These are phyloP conservation scores for Nemopilema nomurai DNA, from an alignment of 30 jellyfish, hydroid and myxozoan species.

Conservation along the genomic window DNA sequence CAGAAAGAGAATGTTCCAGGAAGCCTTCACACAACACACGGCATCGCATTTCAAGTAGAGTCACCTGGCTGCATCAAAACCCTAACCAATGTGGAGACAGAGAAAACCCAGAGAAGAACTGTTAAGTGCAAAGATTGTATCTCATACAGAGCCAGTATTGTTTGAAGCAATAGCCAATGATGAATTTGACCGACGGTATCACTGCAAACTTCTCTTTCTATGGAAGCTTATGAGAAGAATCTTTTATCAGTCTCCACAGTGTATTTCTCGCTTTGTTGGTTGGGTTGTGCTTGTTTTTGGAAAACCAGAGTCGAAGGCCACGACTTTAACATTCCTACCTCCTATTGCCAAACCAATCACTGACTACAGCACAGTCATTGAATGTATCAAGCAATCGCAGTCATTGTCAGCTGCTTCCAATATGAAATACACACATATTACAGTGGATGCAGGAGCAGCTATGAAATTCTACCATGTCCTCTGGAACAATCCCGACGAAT, in stretches of 20 bases:
- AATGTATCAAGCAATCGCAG: slow-evolving; percentile 41
- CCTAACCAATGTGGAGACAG: background rate
- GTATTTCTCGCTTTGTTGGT: slow-evolving; percentile 45
- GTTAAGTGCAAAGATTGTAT: background rate
- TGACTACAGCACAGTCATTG: slow-evolving; percentile 52
- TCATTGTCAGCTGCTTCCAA: slow-evolving; percentile 32
- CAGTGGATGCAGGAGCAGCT: slow-evolving; percentile 60
- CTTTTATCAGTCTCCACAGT: background rate
- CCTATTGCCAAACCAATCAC: slow-evolving; percentile 42
- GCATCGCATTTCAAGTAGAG: slow-evolving; percentile 61
- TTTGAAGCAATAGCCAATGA: background rate
- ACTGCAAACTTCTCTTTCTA: slow-evolving; percentile 10
- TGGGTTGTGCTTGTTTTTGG: slow-evolving; percentile 20
- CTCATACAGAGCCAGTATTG: background rate
- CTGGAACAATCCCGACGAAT: slow-evolving; percentile 53
- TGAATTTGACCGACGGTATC: background rate
- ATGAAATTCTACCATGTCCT: slow-evolving; percentile 34
- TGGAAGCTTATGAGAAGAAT: slow-evolving; percentile 16
- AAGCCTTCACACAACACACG: slow-evolving; percentile 53
- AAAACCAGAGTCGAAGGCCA: background rate
- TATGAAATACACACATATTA: slow-evolving; percentile 38
- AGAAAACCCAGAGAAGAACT: background rate
- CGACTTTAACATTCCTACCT: slow-evolving; percentile 38
- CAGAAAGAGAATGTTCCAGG: slow-evolving; percentile 27
- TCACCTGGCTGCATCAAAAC: slow-evolving; percentile 5